Evolutionary conservation across 2,113 vertebrate genomes (phyloP).

Genomic region (Ptychochromis oligacanthus): DNA sequence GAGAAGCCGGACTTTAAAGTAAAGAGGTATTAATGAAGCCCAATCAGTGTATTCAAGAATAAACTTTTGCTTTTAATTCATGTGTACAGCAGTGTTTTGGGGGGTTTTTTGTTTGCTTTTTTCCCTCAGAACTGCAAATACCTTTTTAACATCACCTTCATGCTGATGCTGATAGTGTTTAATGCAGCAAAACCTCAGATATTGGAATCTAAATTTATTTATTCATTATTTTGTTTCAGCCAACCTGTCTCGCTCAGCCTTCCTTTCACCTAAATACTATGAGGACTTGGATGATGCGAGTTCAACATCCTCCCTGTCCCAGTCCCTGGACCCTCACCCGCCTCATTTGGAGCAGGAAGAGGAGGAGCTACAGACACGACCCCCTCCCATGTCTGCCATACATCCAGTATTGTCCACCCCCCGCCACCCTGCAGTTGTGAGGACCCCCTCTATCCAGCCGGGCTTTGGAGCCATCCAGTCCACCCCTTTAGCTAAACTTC

Average conservation of each 20-base stretch:
- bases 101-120: background rate
- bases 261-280: conserved; percentile 90
- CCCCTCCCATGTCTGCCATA: conserved; percentile 36
- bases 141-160: background rate
- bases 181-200: background rate
- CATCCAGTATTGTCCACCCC: conserved; percentile 46
- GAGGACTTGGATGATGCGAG: conserved; percentile 95
- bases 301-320: conserved; percentile 89
- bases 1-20: background rate
- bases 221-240: conserved; percentile 75
- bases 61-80: background rate
- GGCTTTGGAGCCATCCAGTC: conserved; percentile 81
- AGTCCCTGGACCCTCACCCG: conserved; percentile 85
- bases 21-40: background rate
- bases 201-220: background rate
- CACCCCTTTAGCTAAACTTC: conserved; percentile 81
- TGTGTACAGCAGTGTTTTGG: background rate
- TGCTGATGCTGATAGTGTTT: background rate
- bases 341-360: conserved; percentile 73
- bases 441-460: conserved; percentile 89
- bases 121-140: background rate
- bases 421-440: conserved; percentile 86
- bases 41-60: background rate
- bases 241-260: conserved; percentile 91
- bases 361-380: conserved; percentile 68